Evolutionary conservation across 92 coral and sea anemone genomes (phyloP).

Genomic region (Porites evermanni): DNA sequence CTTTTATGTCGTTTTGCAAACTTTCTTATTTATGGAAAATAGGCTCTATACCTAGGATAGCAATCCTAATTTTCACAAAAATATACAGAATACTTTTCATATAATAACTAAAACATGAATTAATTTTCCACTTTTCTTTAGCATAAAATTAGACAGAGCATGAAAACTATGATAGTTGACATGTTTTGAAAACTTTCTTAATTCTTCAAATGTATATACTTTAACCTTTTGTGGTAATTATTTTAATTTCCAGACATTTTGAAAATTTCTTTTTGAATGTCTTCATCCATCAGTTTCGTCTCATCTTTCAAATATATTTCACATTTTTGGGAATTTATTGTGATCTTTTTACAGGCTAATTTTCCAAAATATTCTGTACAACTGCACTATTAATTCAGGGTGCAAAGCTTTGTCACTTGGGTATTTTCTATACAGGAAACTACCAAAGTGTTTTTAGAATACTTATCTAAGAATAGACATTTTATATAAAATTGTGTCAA

Average conservation of each 20-base stretch:
- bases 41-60: too few relatives aligned
- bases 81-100: too few relatives aligned
- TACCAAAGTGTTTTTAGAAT: too few relatives aligned
- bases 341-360: not conserved
- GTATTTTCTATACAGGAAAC: too few relatives aligned
- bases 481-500: too few relatives aligned
- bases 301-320: not conserved
- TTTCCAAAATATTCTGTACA: not conserved
- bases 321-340: not conserved
- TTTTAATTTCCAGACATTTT: not conserved
- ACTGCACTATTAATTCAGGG: not conserved
- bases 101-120: too few relatives aligned
- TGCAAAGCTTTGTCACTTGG: too few relatives aligned
- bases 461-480: too few relatives aligned
- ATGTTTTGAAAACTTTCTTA: not conserved
- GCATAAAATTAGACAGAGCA: not conserved
- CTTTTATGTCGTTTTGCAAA: too few relatives aligned
- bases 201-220: not conserved
- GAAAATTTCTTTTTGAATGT: not conserved
- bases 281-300: not conserved
- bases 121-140: too few relatives aligned
- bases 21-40: too few relatives aligned
- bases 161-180: not conserved
- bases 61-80: too few relatives aligned
- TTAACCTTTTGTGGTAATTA: conserved; percentile 24